These are phyloP conservation scores for Bucco capensis DNA, from an alignment of 2,113 vertebrate species.

Conservation along the genomic window DNA sequence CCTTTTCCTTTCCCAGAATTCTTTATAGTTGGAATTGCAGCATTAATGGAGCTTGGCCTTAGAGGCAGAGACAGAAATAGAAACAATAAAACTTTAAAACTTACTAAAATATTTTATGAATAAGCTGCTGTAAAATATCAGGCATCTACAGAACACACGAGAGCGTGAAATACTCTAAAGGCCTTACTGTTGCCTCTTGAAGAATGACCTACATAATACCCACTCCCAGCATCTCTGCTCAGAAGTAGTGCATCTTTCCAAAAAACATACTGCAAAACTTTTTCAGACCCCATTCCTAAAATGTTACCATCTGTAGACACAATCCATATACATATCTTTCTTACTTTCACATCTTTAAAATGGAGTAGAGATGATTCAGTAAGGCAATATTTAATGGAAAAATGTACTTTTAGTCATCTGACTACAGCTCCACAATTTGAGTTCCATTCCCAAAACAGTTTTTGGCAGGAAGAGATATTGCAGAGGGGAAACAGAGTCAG, in stretches of 20 bases:
- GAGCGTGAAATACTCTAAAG: neutral
- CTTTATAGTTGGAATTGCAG: neutral
- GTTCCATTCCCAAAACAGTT: neutral
- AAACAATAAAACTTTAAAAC: slow-evolving; percentile 49
- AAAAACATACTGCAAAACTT: neutral
- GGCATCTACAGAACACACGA: neutral
- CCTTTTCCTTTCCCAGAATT: neutral
- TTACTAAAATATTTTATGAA: slow-evolving; percentile 13
- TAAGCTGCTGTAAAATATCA: slow-evolving; percentile 19
- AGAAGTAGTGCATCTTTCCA: neutral
- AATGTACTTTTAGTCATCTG: neutral
- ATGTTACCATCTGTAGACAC: neutral
- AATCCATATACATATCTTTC: neutral
- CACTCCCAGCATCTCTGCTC: neutral
- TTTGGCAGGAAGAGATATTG: neutral
- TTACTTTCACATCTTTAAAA: neutral
- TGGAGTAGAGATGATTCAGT: neutral
- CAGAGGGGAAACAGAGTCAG: neutral
- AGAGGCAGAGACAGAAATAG: slow-evolving; percentile 23
- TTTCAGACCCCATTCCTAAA: neutral
- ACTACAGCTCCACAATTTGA: neutral
- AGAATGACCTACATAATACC: slow-evolving; percentile 23
- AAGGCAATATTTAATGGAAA: neutral
- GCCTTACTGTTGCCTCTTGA: neutral
- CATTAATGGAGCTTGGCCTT: slow-evolving; percentile 26